Percentiles rank a stretch among this genome's conserved stretches.
phyloP scores from a whole-genome alignment of 2,888 invertebrate genomes.

The Marasmarcha lunaedactyla region DNA sequence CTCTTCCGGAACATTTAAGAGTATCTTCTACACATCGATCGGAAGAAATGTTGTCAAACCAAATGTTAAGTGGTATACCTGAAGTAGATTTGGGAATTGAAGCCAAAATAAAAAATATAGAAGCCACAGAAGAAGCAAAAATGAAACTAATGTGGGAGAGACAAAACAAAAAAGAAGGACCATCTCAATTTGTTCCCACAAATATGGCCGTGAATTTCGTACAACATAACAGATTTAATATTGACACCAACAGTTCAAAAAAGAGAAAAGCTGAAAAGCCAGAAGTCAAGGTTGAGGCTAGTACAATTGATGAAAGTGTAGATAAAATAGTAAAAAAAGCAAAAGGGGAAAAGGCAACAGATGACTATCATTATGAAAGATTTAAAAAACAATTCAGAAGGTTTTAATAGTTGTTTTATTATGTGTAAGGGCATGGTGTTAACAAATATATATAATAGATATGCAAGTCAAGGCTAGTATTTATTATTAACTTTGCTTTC shows the following conservation, averaged over 20 bases:
- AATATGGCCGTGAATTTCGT: conserved; percentile 99
- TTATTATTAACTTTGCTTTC: no score
- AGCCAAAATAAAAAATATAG: conserved; percentile 98
- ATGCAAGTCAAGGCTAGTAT: no score
- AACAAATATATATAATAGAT: no score
- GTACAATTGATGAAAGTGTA: conserved; percentile 55
- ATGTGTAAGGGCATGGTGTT: no score
- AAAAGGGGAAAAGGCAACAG: conserved; percentile 91
- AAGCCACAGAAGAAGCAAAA: conserved; percentile 99
- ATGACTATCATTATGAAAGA: conserved; percentile 96
- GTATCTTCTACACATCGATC: conserved; percentile 88
- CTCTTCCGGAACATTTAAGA: conserved; percentile 89
- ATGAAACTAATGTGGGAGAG: conserved; percentile 90
- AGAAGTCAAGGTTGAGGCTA: conserved; percentile 42
- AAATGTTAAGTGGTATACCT: conserved; percentile 99
- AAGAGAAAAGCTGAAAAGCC: conserved; percentile 72
- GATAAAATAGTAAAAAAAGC: conserved; percentile 72
- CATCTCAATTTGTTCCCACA: conserved; percentile 95
- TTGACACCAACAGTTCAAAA: conserved; percentile 77
- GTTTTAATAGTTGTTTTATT: conserved; percentile 62
- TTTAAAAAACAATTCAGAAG: conserved; percentile 96
- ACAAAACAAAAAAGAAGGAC: conserved; percentile 91
- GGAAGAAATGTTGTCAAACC: conserved; percentile 99
- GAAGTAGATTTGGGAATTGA: conserved; percentile 99
- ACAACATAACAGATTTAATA: conserved; percentile 96